Base-by-base conservation (phyloP, 2,113 vertebrate species). In the Oncorhynchus gorbuscha region DNA sequence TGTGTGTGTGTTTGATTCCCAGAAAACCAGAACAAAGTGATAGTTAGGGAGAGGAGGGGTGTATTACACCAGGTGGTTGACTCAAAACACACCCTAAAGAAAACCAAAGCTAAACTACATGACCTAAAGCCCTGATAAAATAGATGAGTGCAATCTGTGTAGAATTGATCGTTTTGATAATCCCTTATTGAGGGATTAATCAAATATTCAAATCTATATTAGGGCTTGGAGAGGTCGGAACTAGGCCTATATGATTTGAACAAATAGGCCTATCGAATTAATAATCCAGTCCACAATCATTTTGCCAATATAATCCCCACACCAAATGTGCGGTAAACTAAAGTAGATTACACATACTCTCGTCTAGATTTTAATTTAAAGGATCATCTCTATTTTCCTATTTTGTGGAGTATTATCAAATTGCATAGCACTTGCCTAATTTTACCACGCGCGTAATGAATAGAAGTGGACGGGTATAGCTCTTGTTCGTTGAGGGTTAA, bases 311-410 rank as follows among this genome's bases (percentile, higher is more conserved):
- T 62, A 87, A 84, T 89, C 86, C 79, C 30, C 69, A 30, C 69
- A 35, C 70, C 80, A 82, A 81, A 83, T 76, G 66, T 84, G 39
- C 16, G 73, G 32, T 81, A 67, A 72, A 79, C 0, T 74, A 83
- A 86, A 88, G 74, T 24, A 85, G 86, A 91, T 91, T 88, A 88
- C 14, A 73, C 73, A 84, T 85, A 85, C 18, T n/a, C 14, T 86
- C 16, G 12, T 55, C 84, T 82, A 86, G 61, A 87, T 87, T 88
- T 87, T 75, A 86, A 85, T 85, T 81, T 81, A 76, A 80, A 59
- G 68, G 84, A 90, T 91, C 81, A 89, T 89, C 86, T 86, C 80
- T 49, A 64, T 79, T 83, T 89, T 83, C 84, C 88, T 90, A 84
- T 90, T 88, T 87, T 87, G 20, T 83, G 76, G 81, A 78, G 81